A percentile compares a stretch with the other conserved stretches of the same genome.
Conservation (phyloP, 1,140 invertebrate genomes). For the Antheraea pernyi region DNA sequence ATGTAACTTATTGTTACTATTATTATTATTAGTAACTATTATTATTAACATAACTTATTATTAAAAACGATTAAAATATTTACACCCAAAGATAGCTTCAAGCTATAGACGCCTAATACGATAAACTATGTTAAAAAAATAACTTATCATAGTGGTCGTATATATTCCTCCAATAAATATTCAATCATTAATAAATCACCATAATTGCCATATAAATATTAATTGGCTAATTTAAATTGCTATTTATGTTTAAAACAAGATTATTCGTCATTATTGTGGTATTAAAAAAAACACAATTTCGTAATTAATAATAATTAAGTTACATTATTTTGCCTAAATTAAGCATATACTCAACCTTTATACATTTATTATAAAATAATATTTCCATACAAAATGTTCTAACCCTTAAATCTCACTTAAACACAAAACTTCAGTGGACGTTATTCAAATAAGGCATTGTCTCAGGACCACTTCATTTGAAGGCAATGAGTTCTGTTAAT, state of each 20-base stretch:
- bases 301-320: background rate
- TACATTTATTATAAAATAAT: background rate
- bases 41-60: too few species aligned
- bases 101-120: too few species aligned
- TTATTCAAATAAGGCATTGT: conserved; percentile 1
- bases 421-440: background rate
- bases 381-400: background rate
- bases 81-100: too few species aligned
- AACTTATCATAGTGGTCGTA: too few species aligned
- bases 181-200: background rate
- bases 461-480: background rate
- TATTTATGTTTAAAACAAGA: background rate
- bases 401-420: background rate
- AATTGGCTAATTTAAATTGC: background rate
- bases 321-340: too few species aligned
- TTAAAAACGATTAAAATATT: too few species aligned
- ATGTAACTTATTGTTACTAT: too few species aligned
- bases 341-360: too few species aligned
- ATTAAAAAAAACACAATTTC: too few species aligned
- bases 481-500: background rate
- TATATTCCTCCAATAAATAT: background rate
- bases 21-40: too few species aligned
- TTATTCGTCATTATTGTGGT: background rate
- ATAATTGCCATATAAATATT: conserved; percentile 2
- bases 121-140: too few species aligned